Base-by-base conservation (phyloP, 2,888 invertebrate genomes). In the Ptilodon capucinus region DNA sequence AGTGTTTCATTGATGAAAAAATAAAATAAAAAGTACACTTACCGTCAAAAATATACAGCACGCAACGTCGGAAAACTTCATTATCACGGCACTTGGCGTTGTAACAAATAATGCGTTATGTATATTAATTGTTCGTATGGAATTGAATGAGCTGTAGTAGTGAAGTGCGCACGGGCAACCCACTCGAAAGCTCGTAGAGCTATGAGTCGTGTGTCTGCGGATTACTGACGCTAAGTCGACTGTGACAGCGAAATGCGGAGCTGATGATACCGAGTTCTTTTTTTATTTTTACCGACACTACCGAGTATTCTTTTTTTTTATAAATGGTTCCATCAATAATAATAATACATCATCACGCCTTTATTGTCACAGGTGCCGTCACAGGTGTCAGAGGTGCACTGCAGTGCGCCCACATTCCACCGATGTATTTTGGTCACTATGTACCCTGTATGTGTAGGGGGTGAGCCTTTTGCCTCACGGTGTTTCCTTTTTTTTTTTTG, bases 31-130 rank as follows among this genome's bases (percentile, higher is more conserved):
- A 38, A 9, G n/a, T 46, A 34, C 48, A 80, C 87, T 84, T 48
- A 89, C 88, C 79, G 65, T 75, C 49, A 88, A 71, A 54, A 86
- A 46, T 23, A 73, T 65, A 67, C 66, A 86, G 71, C 77, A 80
- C 48, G 80, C 59, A 17, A 70, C 52, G 52, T 78, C 74, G 30
- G 63, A 46, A 2, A 81, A 61, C 74, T 74, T 74, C 88, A 89
- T 88, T 54, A 61, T 79, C 70, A 74, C 71, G 62, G 56, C 71
- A 71, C 71, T 48, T 28, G 7, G n/a, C 18, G 18, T 38, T 38
- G n/a, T 19, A 18, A 17, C 17, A 8, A 38, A 38, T 19, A 19
- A 19, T 8, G 38, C n/a, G n/a, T n/a, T n/a, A n/a, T 34, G 14
- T 14, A 14, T 34, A 14, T 34, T 4, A 34, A 6, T 23, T 6